A percentile compares a stretch with the other conserved stretches of the same genome.
These are phyloP conservation scores for Ctenosaura bakeri DNA, from an alignment of 2,797 vertebrate species.

Conservation along the genomic window DNA sequence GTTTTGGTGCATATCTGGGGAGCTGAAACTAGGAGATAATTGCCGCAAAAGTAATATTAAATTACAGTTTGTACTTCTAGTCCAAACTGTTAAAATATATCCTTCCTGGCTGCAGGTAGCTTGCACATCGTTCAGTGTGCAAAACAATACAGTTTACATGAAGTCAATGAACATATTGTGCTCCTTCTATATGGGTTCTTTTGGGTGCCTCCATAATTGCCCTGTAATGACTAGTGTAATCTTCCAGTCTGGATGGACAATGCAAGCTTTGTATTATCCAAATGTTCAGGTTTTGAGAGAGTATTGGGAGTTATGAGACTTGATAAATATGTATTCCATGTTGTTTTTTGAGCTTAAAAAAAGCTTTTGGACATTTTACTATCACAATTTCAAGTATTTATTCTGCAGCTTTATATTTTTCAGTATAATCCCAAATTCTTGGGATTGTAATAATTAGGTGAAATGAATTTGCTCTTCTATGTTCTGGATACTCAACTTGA, in stretches of 20 bases:
- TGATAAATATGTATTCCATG: not conserved
- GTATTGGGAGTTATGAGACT: not conserved
- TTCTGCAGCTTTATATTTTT: not conserved
- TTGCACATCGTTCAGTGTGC: not conserved
- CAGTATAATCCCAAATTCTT: not conserved
- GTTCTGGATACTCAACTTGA: not conserved
- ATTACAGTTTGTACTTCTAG: not conserved
- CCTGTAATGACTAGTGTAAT: not conserved
- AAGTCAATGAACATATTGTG: not conserved
- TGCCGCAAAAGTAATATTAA: not conserved
- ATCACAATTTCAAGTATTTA: not conserved
- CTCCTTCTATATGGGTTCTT: not conserved
- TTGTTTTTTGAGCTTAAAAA: not conserved
- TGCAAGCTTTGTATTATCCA: not conserved
- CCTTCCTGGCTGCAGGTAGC: not conserved
- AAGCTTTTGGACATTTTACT: not conserved
- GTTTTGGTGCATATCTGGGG: not conserved
- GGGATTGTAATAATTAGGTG: not conserved
- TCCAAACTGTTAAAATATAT: not conserved
- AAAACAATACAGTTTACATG: not conserved
- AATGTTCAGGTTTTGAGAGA: not conserved
- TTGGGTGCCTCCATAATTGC: not conserved
- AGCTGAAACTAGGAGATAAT: not conserved
- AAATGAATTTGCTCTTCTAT: not conserved
- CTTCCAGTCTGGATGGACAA: not conserved